Evolutionary conservation across 2,797 vertebrate genomes (phyloP).

Genomic region (Diglossa cyanea): DNA sequence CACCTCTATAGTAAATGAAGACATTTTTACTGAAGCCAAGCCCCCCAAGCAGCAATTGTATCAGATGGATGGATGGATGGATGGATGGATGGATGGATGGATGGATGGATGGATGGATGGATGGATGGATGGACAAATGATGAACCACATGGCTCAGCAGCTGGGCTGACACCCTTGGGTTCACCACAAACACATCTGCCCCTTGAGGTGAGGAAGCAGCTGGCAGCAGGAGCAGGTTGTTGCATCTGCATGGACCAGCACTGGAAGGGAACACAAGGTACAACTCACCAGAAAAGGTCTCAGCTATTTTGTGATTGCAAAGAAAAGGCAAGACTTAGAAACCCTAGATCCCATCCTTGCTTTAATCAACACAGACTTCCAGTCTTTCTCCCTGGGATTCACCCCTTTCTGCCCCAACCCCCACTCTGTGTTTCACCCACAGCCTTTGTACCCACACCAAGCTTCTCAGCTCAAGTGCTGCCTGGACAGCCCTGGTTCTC

Average conservation of each 20-base stretch:
- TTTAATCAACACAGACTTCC: background rate
- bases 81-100: too few relatives aligned
- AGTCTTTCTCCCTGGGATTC: background rate
- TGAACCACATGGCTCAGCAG: background rate
- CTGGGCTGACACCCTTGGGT: background rate
- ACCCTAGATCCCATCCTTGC: background rate
- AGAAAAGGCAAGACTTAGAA: background rate
- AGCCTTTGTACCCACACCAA: background rate
- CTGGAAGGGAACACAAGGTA: background rate
- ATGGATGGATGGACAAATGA: background rate
- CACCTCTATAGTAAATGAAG: background rate
- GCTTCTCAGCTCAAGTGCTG: background rate
- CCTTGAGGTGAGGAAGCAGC: background rate
- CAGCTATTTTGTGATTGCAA: background rate
- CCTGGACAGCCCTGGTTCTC: background rate
- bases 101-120: too few relatives aligned
- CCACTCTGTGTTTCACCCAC: background rate
- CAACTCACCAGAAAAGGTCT: background rate
- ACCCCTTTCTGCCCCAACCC: background rate
- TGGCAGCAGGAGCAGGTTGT: background rate
- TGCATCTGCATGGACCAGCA: background rate
- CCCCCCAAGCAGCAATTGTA: accelerated
- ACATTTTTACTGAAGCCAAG: background rate
- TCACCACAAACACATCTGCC: background rate
- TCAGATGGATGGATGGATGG: background rate